Base-by-base conservation (phyloP, 1,140 invertebrate genomes). In the Vanessa atalanta region DNA sequence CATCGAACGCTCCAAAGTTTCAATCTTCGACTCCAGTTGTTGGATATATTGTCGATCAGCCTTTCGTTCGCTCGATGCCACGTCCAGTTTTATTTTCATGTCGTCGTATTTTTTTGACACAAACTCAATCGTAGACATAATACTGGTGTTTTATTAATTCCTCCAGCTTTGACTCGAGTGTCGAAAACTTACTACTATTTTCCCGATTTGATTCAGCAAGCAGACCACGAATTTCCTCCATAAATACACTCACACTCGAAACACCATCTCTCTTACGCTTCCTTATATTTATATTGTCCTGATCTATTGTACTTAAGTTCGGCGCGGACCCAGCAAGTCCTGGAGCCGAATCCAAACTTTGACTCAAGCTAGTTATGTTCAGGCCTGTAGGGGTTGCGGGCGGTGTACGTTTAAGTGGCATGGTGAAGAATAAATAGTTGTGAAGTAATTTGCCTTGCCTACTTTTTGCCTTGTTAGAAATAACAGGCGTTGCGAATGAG, bases 121-220 rank as follows among this genome's bases (percentile, higher is more conserved):
- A 55, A 55, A 55, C 53, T 55, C 53, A 55, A 55, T 14, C n/a
- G n/a, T 55, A 55, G 53, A 55, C 53, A 55, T 55, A 55, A 55
- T n/a, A n/a, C n/a, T 55, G 15, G 1, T 55, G 53, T 20, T 55
- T 55, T 12, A 55, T 55, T 3, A 55, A 55, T 55, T 55, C 53
- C 53, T 55, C 15, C 53, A 55, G 53, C n/a, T 55, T 55, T n/a
- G 53, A 11, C n/a, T 55, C 0, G 11, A 14, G 53, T 20, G 20
- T 20, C 20, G 20, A 20, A 20, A 20, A 20, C 20, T 20, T 20
- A 20, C 20, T 20, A 20, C 20, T 20, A 20, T 20, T 20, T 20
- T 20, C 20, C 20, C 20, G 20, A 20, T 20, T 20, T 20, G 20
- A 20, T 20, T 20, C 20, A 1, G 20, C 20, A 20, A 20, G 20